phyloP scores from a whole-genome alignment of 1,140 invertebrate species.

The Cydia amplana region DNA sequence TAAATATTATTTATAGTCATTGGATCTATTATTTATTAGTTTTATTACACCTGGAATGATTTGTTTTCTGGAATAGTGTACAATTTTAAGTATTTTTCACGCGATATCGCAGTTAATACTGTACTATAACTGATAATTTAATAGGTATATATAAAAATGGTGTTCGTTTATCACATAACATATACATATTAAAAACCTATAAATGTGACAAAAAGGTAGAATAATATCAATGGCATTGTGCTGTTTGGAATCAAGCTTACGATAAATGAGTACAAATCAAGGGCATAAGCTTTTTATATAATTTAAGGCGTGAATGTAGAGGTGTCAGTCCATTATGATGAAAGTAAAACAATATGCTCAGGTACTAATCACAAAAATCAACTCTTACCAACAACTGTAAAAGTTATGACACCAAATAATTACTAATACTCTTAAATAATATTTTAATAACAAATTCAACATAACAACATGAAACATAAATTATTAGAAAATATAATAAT shows the following conservation, averaged over 20 bases:
- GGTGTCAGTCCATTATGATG: slow-evolving; percentile 7
- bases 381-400: slow-evolving; percentile 29
- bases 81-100: slow-evolving; percentile 16
- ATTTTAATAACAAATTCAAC: slow-evolving; percentile 29
- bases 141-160: slow-evolving; percentile 31
- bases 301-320: slow-evolving; percentile 20
- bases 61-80: slow-evolving; percentile 35
- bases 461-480: slow-evolving; percentile 30
- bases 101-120: background rate
- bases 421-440: slow-evolving; percentile 26
- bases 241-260: slow-evolving; percentile 17
- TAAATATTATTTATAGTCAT: slow-evolving; percentile 40
- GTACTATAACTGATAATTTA: background rate
- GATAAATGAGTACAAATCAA: slow-evolving; percentile 15
- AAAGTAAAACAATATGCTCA: slow-evolving; percentile 31
- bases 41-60: slow-evolving; percentile 46
- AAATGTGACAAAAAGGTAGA: background rate
- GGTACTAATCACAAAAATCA: slow-evolving; percentile 30
- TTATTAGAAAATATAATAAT: slow-evolving; percentile 32
- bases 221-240: slow-evolving; percentile 25
- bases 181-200: slow-evolving; percentile 10
- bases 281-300: slow-evolving; percentile 20
- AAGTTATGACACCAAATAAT: slow-evolving; percentile 32
- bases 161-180: slow-evolving; percentile 36
- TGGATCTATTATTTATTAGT: slow-evolving; percentile 34